phyloP scores from a whole-genome alignment of 1,140 invertebrate species.

The Sitodiplosis mosellana region DNA sequence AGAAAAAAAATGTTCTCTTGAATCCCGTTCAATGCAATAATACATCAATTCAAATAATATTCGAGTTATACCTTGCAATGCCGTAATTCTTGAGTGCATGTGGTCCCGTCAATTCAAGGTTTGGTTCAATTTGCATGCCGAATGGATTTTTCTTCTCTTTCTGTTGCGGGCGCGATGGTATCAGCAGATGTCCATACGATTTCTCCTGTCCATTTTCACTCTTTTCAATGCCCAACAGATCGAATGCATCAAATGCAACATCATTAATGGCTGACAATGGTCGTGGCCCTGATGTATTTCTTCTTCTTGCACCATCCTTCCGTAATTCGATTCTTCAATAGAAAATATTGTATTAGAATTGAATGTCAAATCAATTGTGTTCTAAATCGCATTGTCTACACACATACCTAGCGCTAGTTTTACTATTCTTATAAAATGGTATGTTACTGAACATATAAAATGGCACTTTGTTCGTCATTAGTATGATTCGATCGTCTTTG shows the following conservation, averaged over 20 bases:
- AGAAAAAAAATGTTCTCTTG: neutral
- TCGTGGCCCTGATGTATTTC: conserved; percentile 61
- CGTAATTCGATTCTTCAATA: conserved; percentile 43
- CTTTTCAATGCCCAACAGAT: conserved; percentile 61
- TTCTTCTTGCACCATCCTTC: conserved; percentile 54
- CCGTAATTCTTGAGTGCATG: conserved; percentile 23
- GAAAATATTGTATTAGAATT: conserved; percentile 10
- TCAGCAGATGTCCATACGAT: conserved; percentile 68
- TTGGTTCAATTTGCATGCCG: conserved; percentile 11
- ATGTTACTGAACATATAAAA: conserved; percentile 68
- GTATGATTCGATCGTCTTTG: conserved; percentile 55
- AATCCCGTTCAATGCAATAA: conserved; percentile 1
- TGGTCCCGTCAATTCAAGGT: conserved; percentile 23
- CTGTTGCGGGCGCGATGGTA: conserved; percentile 46
- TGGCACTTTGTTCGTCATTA: conserved; percentile 50
- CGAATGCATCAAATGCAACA: conserved; percentile 62
- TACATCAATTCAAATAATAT: too few relatives aligned
- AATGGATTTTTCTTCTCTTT: conserved; percentile 17
- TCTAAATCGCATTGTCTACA: conserved; percentile 6
- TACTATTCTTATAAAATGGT: conserved; percentile 39
- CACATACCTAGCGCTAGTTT: conserved; percentile 1
- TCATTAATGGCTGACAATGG: conserved; percentile 71
- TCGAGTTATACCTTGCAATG: conserved; percentile 18
- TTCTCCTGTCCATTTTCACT: conserved; percentile 73
- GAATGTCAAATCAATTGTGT: too few relatives aligned